These are phyloP conservation scores for Diachrysia chrysitis DNA, from an alignment of 2,888 invertebrate genomes.

Conservation along the genomic window DNA sequence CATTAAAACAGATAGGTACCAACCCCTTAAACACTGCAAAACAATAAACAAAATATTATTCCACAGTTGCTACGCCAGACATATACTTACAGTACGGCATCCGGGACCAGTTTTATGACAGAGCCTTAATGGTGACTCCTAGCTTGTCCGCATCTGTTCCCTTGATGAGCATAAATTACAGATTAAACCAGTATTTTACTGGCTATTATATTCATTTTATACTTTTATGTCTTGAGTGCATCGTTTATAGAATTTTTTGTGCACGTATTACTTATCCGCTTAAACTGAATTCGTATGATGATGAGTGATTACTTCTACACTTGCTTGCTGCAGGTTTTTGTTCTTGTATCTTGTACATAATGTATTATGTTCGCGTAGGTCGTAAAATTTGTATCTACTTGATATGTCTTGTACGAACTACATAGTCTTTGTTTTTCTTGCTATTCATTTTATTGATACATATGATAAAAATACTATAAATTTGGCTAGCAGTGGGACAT, in stretches of 20 bases:
- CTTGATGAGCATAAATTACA: slow-evolving; percentile 76
- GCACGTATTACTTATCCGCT: slow-evolving; percentile 38
- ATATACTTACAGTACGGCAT: slow-evolving; percentile 67
- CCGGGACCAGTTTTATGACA: slow-evolving; percentile 77
- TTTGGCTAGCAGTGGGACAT: too few relatives aligned
- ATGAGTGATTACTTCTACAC: slow-evolving; percentile 34
- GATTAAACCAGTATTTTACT: slow-evolving; percentile 67
- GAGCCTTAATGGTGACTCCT: slow-evolving; percentile 72
- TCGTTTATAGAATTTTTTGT: slow-evolving; percentile 47
- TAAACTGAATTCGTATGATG: slow-evolving; percentile 40
- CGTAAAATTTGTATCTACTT: slow-evolving; percentile 1
- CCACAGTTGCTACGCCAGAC: slow-evolving; percentile 9
- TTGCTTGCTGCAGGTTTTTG: slow-evolving; percentile 25
- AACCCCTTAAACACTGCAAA: neutral
- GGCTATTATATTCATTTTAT: slow-evolving; percentile 67
- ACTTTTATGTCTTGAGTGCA: slow-evolving; percentile 49
- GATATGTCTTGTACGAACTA: neutral
- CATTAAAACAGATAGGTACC: neutral
- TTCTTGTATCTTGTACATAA: neutral
- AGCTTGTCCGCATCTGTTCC: slow-evolving; percentile 72
- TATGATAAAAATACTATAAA: too few relatives aligned
- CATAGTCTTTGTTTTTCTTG: neutral
- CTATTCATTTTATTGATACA: neutral
- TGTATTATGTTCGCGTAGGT: neutral
- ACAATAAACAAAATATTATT: neutral